Evolutionary conservation across 2,797 vertebrate genomes (phyloP).

Genomic region (Champsocephalus gunnari): DNA sequence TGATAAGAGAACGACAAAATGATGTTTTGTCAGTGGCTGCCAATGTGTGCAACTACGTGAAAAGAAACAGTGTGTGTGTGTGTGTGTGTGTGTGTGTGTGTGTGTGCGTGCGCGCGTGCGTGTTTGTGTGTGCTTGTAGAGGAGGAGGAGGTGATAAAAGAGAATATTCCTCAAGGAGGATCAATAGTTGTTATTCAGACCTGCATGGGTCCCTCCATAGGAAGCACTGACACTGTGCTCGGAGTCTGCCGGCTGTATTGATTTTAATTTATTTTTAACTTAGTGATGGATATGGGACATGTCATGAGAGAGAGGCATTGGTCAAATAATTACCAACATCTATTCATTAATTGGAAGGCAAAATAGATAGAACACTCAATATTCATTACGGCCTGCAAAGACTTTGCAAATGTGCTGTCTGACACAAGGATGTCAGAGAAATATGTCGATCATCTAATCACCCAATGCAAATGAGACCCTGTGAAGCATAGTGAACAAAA

Average conservation of each 20-base stretch:
- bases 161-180: slow-evolving; percentile 85
- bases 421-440: slow-evolving; percentile 74
- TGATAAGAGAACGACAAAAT: slow-evolving; percentile 76
- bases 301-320: slow-evolving; percentile 80
- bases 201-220: slow-evolving; percentile 77
- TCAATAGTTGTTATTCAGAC: slow-evolving; percentile 88
- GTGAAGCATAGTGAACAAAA: slow-evolving; percentile 29
- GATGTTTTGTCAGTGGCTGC: slow-evolving; percentile 72
- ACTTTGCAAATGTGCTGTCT: slow-evolving; percentile 79
- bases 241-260: slow-evolving; percentile 81
- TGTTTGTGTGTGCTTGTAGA: slow-evolving; percentile 49
- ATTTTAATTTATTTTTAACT: slow-evolving; percentile 91
- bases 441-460: slow-evolving; percentile 77
- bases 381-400: slow-evolving; percentile 85
- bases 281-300: slow-evolving; percentile 88
- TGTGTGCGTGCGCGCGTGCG: slow-evolving; percentile 47
- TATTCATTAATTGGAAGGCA: slow-evolving; percentile 86
- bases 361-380: slow-evolving; percentile 85
- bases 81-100: slow-evolving; percentile 49
- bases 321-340: slow-evolving; percentile 88
- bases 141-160: slow-evolving; percentile 81
- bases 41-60: slow-evolving; percentile 55
- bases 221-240: slow-evolving; percentile 80
- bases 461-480: slow-evolving; percentile 62
- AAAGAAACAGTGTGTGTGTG: slow-evolving; percentile 55